Base-by-base conservation (phyloP, 92 coral and sea anemone genomes). In the Virgularia gustaviana region DNA sequence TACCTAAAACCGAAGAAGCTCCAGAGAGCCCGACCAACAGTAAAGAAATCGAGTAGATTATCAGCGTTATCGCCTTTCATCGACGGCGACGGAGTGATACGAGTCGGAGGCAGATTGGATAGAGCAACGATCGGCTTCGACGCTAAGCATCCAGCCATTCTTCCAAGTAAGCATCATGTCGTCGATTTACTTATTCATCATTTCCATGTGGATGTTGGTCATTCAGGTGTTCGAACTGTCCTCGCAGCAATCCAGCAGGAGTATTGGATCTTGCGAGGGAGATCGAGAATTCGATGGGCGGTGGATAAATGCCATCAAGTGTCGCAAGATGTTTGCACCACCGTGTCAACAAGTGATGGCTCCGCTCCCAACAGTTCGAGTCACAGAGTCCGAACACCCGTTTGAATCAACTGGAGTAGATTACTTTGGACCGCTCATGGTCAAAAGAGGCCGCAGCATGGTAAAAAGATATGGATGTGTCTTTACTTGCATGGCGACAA, bases 61-160 rank as follows among this genome's bases (percentile, higher is more conserved):
- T 19, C 70, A 16, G 72, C 72, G 3, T 20, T 64, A 23, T 64
- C 72, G 15, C 54, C 72, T 41, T 64, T 64, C 56, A 16, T 37
- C 36, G 72, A 22, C 0, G 72, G 43, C 16, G 72, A 64, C 16
- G 55, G 72, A 1, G 24, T 36, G 20, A 11, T 64, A 37, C 23
- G 72, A 64, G 53, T 64, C 24, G 72, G 72, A 38, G 72, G 72
- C 9, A 36, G 72, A 35, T 22, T 64, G 18, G 72, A 64, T 8
- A 64, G 54, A 41, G 72, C 72, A 25, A 6, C 1, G 12, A 64
- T 64, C 39, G 25, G 54, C 29, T 64, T 64, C 54, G 72, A 64
- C n/a, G 54, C 55, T 6, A 64, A 64, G 18, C 72, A 64, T 27
- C 72, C 72, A 6, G 29, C 19, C 34, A 35, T 64, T 0, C 39